Base-by-base conservation (phyloP, 2,888 invertebrate genomes). In the Cremastinae sp. region DNA sequence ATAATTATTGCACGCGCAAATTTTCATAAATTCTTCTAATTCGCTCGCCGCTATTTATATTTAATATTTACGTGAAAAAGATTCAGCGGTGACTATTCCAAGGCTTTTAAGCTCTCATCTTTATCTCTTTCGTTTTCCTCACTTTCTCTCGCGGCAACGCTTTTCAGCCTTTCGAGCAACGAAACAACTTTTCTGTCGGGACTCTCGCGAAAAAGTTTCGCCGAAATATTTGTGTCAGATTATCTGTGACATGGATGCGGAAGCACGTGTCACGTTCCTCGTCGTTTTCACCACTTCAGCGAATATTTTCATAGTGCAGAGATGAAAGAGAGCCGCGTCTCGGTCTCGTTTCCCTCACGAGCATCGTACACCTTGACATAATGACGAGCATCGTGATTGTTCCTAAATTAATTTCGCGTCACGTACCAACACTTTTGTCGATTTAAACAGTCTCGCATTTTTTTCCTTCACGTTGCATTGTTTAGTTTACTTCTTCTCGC, bases 391-490 rank as follows among this genome's bases (percentile, higher is more conserved):
- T 59, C 74, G 78, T 82, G 74, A 83, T 83, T 81, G 80, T 71
- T 72, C 71, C 53, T 68, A 66, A 78, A 76, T 83, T 82, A 80
- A 83, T 83, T 80, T 79, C 78, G 58, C 79, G 75, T 79, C 74
- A 79, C 73, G 77, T 77, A 71, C 59, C 72, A 66, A 61, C 74
- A 77, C 78, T 79, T 73, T 35, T 72, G 14, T 62, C 51, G 47
- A 69, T 66, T 35, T 47, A 66, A 69, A 58, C 68, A 43, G 65
- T 74, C 45, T 45, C 49, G 22, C 39, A 62, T 47, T 58, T 74
- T 56, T 65, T 66, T 49, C 61, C 28, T 56, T 43, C 59, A 41
- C 35, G 51, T 12, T 12, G 20, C 43, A 49, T 43, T 22, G 14
- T 14, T 4, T 16, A 12, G 14, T 47, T 35, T 10, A 28, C 16